These are phyloP conservation scores for Phengaris alcon DNA, from an alignment of 2,888 invertebrate genomes.

Conservation along the genomic window DNA sequence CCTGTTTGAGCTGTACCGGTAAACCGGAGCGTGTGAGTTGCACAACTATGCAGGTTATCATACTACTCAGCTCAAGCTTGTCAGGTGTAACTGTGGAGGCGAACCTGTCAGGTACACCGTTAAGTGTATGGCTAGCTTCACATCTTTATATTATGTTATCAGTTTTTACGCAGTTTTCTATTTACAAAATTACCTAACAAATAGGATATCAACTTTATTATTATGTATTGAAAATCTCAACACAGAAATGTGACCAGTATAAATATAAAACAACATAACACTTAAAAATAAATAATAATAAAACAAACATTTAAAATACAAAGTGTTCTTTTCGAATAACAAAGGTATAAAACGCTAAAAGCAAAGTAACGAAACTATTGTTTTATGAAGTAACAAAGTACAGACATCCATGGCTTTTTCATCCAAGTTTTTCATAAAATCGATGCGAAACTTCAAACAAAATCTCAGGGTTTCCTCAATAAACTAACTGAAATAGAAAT, in stretches of 20 bases:
- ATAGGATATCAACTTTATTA: neutral
- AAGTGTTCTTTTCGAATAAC: neutral
- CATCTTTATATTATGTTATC: no score
- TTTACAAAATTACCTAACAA: no score
- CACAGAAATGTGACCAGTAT: neutral
- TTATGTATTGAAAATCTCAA: neutral
- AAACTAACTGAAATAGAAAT: conserved; percentile 11
- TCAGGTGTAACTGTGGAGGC: no score
- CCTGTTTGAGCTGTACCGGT: no score
- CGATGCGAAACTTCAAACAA: neutral
- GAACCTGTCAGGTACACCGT: no score
- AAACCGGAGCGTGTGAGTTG: no score
- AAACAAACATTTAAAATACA: neutral
- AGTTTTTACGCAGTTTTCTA: no score
- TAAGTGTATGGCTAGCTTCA: no score
- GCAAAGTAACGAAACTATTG: conserved; percentile 2
- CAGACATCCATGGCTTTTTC: neutral
- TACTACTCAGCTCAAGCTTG: no score
- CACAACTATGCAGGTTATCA: no score
- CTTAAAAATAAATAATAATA: neutral
- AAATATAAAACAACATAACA: neutral
- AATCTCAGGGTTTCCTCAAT: conserved; percentile 19
- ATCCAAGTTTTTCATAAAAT: neutral
- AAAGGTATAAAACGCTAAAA: neutral
- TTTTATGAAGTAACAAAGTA: neutral